Percentiles rank a stretch among this genome's conserved stretches.
These are phyloP conservation scores for Cyprinodon brontotheroides DNA, from an alignment of 2,113 vertebrate species.

Conservation along the genomic window DNA sequence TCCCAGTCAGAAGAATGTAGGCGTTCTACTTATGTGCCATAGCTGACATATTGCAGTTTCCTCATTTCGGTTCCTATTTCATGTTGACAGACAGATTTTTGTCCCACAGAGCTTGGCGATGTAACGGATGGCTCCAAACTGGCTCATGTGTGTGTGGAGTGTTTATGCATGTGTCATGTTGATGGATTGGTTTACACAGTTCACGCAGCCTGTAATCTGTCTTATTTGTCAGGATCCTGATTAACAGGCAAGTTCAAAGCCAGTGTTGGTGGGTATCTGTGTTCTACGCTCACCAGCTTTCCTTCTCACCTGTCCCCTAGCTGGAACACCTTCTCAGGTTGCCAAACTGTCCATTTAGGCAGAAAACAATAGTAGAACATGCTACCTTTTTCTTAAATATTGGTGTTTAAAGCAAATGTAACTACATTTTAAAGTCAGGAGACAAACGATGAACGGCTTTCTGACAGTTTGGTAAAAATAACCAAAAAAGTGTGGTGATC, in stretches of 20 bases:
- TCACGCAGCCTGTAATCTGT: constrained; percentile 45
- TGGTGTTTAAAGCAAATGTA: too few relatives aligned
- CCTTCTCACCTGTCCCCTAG: too few relatives aligned
- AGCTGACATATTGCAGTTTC: background rate
- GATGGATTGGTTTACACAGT: constrained; percentile 50
- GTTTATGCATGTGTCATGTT: constrained; percentile 29
- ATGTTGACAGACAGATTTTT: constrained; percentile 17
- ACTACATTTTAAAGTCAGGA: too few relatives aligned
- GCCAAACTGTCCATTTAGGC: too few relatives aligned
- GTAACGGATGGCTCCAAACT: constrained; percentile 5
- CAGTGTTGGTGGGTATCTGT: background rate
- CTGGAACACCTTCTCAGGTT: too few relatives aligned
- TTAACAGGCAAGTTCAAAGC: constrained; percentile 40
- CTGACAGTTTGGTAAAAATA: too few relatives aligned
- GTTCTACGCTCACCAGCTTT: background rate
- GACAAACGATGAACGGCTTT: too few relatives aligned
- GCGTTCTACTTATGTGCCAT: background rate
- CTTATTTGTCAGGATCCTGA: constrained; percentile 56
- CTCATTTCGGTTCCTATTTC: constrained; percentile 14
- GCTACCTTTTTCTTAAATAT: too few relatives aligned
- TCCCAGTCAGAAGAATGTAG: background rate
- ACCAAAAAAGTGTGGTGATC: too few relatives aligned
- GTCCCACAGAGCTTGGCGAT: background rate
- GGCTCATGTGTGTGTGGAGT: constrained; percentile 11
- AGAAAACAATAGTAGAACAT: too few relatives aligned